These are phyloP conservation scores for Hybognathus amarus DNA, from an alignment of 2,797 vertebrate genomes.

Conservation along the genomic window DNA sequence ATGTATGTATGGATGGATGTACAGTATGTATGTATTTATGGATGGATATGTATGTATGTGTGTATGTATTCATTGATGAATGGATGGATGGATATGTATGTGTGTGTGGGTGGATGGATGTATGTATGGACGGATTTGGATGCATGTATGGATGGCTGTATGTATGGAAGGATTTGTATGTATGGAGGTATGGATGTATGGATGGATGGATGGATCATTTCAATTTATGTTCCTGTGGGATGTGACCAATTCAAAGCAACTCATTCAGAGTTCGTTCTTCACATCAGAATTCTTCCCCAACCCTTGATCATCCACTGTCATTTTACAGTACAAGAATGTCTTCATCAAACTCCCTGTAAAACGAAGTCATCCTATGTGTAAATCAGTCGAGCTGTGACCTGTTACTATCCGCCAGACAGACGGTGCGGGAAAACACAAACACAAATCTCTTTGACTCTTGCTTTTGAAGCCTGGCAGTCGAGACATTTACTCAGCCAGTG, in stretches of 20 bases:
- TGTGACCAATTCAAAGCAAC: neutral
- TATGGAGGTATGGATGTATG: neutral
- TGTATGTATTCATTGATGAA: no score
- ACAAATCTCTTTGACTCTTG: slow-evolving; percentile 46
- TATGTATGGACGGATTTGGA: no score
- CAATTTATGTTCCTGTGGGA: neutral
- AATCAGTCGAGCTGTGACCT: slow-evolving; percentile 49
- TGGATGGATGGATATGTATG: neutral
- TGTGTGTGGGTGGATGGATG: no score
- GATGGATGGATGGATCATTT: neutral
- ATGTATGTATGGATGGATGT: no score
- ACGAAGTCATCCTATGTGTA: slow-evolving; percentile 35
- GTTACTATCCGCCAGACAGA: slow-evolving; percentile 49
- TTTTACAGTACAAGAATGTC: neutral
- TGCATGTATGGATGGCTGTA: neutral
- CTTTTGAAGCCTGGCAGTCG: slow-evolving; percentile 51
- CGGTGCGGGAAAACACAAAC: slow-evolving; percentile 31
- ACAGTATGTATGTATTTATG: no score
- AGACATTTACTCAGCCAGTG: slow-evolving; percentile 58
- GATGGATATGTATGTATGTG: no score
- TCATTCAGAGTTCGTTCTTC: neutral
- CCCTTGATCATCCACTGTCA: neutral
- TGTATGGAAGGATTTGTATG: no score
- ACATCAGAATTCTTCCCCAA: neutral
- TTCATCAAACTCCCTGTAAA: slow-evolving; percentile 35